Percentiles rank a stretch among this genome's conserved stretches.
phyloP scores from a whole-genome alignment of 2,797 vertebrate genomes.

The Danio tinwini region DNA sequence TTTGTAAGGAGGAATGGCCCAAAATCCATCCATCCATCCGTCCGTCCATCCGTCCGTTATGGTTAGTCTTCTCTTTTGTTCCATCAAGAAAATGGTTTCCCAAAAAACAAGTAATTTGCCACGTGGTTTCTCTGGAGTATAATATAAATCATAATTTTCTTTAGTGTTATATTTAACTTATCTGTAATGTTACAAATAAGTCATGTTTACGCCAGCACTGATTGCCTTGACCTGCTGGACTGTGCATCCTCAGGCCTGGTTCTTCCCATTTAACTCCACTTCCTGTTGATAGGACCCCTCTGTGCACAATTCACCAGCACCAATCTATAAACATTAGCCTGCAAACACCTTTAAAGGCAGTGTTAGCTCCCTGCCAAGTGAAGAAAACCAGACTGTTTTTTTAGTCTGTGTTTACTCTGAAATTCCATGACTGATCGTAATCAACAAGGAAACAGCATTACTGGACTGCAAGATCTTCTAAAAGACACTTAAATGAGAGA shows the following conservation, averaged over 20 bases:
- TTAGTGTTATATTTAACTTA: too few relatives aligned
- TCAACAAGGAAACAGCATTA: background rate
- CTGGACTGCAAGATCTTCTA: conserved; percentile 53
- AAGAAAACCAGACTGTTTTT: background rate
- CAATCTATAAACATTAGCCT: background rate
- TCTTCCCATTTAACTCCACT: conserved; percentile 61
- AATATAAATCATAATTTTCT: background rate
- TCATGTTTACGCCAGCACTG: conserved; percentile 48
- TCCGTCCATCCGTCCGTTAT: too few relatives aligned
- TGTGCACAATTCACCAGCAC: background rate
- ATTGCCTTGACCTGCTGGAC: conserved; percentile 61
- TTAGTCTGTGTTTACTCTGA: conserved; percentile 3
- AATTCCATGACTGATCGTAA: background rate
- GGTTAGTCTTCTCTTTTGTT: too few relatives aligned
- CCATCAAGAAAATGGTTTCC: background rate
- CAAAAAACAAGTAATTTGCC: background rate
- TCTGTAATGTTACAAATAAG: too few relatives aligned
- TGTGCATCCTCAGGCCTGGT: conserved; percentile 36
- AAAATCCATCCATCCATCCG: too few relatives aligned
- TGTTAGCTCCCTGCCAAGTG: background rate
- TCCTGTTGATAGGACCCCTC: conserved; percentile 42
- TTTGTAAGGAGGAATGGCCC: too few relatives aligned
- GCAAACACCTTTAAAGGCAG: background rate
- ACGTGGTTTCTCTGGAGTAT: background rate
- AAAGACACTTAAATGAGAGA: conserved; percentile 29